Conservation (phyloP, 1,140 invertebrate genomes). For the Zaprionus taronus region DNA sequence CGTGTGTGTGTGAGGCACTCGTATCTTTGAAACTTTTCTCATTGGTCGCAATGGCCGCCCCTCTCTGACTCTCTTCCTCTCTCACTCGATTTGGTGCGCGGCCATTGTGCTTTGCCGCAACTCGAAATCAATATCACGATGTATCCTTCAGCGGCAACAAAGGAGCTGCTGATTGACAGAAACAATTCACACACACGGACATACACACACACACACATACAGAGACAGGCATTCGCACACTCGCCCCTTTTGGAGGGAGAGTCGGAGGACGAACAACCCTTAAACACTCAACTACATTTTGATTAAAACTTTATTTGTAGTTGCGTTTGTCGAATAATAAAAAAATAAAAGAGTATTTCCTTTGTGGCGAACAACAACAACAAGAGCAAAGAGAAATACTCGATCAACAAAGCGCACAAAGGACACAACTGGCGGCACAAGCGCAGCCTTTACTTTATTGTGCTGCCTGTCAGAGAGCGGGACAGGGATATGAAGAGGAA, state of each 20-base stretch:
- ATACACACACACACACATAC: slow-evolving; percentile 41
- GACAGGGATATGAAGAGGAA: neutral
- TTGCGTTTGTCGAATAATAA: slow-evolving; percentile 59
- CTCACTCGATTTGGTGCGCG: slow-evolving; percentile 11
- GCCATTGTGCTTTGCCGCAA: slow-evolving; percentile 65
- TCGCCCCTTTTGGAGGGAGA: slow-evolving; percentile 15
- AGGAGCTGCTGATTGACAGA: slow-evolving; percentile 81
- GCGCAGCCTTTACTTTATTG: slow-evolving; percentile 59
- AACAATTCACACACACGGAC: slow-evolving; percentile 64
- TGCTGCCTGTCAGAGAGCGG: slow-evolving; percentile 53
- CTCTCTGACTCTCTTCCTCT: neutral
- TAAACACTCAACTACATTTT: slow-evolving; percentile 83
- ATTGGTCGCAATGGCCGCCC: slow-evolving; percentile 59
- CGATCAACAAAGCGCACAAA: slow-evolving; percentile 77
- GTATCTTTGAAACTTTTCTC: slow-evolving; percentile 76
- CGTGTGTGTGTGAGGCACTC: slow-evolving; percentile 37
- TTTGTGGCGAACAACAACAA: slow-evolving; percentile 54
- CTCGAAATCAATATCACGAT: slow-evolving; percentile 81
- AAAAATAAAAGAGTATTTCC: slow-evolving; percentile 57
- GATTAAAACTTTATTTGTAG: slow-evolving; percentile 80
- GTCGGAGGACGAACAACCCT: slow-evolving; percentile 66
- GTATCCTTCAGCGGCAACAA: slow-evolving; percentile 80
- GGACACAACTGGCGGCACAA: slow-evolving; percentile 45
- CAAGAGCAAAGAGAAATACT: slow-evolving; percentile 61
- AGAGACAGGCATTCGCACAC: neutral